A percentile compares a stretch with the other conserved stretches of the same genome.
Conservation (phyloP, 2,888 invertebrate genomes). For the Nipponacmea schrenckii region DNA sequence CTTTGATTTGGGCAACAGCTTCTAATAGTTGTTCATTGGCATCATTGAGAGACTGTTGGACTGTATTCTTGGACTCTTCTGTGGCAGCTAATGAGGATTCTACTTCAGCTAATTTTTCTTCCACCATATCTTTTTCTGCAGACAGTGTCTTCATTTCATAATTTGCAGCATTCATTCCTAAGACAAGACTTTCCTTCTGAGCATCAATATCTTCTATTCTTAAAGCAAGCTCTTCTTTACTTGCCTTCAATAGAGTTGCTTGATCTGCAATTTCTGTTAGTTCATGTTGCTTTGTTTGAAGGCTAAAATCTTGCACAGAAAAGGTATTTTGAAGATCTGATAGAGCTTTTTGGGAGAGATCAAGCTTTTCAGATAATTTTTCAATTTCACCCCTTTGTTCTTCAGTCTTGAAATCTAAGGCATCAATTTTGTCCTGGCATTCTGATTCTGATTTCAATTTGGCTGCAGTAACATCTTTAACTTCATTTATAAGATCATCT, state of each 20-base stretch:
- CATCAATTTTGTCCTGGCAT: conserved; percentile 18
- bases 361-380: conserved; percentile 27
- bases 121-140: conserved; percentile 9
- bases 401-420: conserved; percentile 22
- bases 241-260: neutral
- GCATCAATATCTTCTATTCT: conserved; percentile 7
- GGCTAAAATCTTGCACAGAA: neutral
- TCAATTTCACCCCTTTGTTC: conserved; percentile 21
- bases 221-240: conserved; percentile 17
- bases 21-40: conserved; percentile 1
- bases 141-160: conserved; percentile 15
- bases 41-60: conserved; percentile 17
- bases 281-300: neutral
- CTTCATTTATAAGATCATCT: conserved; percentile 11
- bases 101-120: conserved; percentile 26
- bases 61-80: conserved; percentile 2
- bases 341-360: conserved; percentile 12
- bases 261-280: neutral
- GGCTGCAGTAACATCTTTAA: conserved; percentile 8
- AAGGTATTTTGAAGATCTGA: neutral
- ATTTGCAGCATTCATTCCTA: conserved; percentile 10
- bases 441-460: conserved; percentile 16
- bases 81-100: conserved; percentile 19
- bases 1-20: conserved; percentile 10
- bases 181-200: conserved; percentile 5